Base-by-base conservation (phyloP, 2,797 vertebrate genomes). In the Gouania willdenowi region DNA sequence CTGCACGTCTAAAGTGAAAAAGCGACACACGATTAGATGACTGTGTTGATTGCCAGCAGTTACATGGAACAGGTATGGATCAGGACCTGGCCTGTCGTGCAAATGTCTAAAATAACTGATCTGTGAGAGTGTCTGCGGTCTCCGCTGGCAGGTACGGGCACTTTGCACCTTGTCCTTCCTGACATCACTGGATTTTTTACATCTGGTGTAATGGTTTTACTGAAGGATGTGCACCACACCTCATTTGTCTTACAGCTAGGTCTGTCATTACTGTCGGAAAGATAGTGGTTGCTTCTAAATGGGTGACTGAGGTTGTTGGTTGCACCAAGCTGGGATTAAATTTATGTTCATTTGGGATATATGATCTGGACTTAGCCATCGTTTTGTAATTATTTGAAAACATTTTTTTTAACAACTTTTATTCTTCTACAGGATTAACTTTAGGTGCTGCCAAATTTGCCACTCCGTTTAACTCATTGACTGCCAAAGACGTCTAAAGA, bases 1-100 rank as follows among this genome's bases (percentile, higher is more conserved):
- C 36, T 79, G 79, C 40, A 49, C 31, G 43, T 41, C 35, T 27
- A 42, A 59, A 58, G 58, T 66, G 52, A n/a, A n/a, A n/a, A 41
- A 49, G 53, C 47, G 81, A 75, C 61, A 64, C 39, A 50, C 71
- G 77, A 79, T 84, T 79, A 79, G 44, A 62, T 24, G 65, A 69
- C 52, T 37, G 39, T 61, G 48, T 78, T 29, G 14, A 16, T 35
- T 43, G 30, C 26, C 56, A 50, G 63, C 28, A 50, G 41, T 49
- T 41, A 33, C 1, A 0, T 49, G 39, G 45, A 68, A 44, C 7
- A 24, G 80, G 77, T 7, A 75, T 71, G 45, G 46, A 50, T 53
- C 27, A 35, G 41, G 42, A 48, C 54, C 53, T 34, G 35, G 59
- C 54, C 41, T 36, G 40, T 43, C 56, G 65, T n/a, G 47, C 48